A percentile compares a stretch with the other conserved stretches of the same genome.
Evolutionary conservation across 2,797 vertebrate species (phyloP).

Genomic region (Xenops minutus): DNA sequence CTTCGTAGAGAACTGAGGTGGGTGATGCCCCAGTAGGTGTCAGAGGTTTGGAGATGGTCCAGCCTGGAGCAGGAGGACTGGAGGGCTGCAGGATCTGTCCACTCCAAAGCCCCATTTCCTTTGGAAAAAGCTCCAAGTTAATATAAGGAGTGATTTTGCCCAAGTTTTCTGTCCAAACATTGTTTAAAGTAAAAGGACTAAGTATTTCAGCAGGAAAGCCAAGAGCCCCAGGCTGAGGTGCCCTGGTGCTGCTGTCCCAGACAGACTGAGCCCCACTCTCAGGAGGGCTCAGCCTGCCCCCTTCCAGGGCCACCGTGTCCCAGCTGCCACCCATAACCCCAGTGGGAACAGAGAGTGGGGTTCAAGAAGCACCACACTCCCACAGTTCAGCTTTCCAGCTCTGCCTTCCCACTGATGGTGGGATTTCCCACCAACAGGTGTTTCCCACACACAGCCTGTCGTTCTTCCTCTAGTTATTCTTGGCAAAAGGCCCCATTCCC

Average conservation of each 20-base stretch:
- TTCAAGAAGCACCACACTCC: not conserved
- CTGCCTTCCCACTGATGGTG: fast-evolving
- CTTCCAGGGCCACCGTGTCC: not conserved
- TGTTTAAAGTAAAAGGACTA: not conserved
- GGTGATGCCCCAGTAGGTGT: not conserved
- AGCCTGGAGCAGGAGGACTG: not conserved
- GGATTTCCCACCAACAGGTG: not conserved
- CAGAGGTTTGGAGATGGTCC: not conserved
- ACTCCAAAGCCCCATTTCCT: not conserved
- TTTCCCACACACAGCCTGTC: not conserved
- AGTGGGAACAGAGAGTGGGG: fast-evolving
- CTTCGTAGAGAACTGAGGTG: conserved; percentile 78
- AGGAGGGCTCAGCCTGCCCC: not conserved
- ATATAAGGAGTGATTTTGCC: not conserved
- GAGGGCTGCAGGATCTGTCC: not conserved
- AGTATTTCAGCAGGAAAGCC: not conserved
- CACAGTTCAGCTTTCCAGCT: not conserved
- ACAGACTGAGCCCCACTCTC: not conserved
- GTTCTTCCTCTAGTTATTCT: not conserved
- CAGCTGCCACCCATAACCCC: not conserved
- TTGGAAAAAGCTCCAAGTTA: not conserved
- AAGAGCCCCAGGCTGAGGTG: fast-evolving
- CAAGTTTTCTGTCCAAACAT: not conserved
- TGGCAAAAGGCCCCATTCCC: not conserved
- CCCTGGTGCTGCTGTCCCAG: not conserved